These are phyloP conservation scores for Eclectus roratus DNA, from an alignment of 2,113 vertebrate species.

Conservation along the genomic window DNA sequence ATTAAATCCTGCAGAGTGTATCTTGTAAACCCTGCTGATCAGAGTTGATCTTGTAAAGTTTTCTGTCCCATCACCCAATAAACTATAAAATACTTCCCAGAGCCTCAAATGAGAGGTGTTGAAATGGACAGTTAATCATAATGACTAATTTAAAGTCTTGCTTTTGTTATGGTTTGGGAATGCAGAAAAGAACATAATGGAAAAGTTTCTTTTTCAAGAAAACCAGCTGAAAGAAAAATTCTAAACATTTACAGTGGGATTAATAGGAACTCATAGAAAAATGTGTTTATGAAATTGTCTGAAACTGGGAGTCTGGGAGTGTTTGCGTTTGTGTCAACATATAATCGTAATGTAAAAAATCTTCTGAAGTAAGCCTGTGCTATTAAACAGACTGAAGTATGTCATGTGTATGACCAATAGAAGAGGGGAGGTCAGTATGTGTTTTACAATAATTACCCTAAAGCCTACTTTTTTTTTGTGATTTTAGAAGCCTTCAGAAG, in stretches of 20 bases:
- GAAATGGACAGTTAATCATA: constrained; percentile 27
- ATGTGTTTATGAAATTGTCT: neutral
- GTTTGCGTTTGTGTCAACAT: neutral
- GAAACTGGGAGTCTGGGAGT: neutral
- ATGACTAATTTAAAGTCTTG: constrained; percentile 4
- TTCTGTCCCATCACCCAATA: constrained; percentile 14
- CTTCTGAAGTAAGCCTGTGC: neutral
- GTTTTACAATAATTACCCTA: neutral
- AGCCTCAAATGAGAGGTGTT: constrained; percentile 9
- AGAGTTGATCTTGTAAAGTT: constrained; percentile 7
- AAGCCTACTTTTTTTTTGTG: neutral
- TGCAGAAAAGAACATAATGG: neutral
- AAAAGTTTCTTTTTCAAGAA: neutral
- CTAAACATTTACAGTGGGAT: neutral
- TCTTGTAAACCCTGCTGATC: constrained; percentile 6
- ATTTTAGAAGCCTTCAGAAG: neutral
- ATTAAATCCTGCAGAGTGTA: constrained; percentile 1
- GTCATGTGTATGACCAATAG: rapidly evolving
- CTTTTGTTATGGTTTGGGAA: constrained; percentile 26
- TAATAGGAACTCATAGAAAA: neutral
- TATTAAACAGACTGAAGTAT: neutral
- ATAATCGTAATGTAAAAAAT: neutral
- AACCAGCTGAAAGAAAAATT: neutral
- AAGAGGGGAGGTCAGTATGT: neutral
- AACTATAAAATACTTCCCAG: constrained; percentile 27